A percentile compares a stretch with the other conserved stretches of the same genome.
These are phyloP conservation scores for Sardinella longiceps DNA, from an alignment of 2,797 vertebrate species.

Conservation along the genomic window DNA sequence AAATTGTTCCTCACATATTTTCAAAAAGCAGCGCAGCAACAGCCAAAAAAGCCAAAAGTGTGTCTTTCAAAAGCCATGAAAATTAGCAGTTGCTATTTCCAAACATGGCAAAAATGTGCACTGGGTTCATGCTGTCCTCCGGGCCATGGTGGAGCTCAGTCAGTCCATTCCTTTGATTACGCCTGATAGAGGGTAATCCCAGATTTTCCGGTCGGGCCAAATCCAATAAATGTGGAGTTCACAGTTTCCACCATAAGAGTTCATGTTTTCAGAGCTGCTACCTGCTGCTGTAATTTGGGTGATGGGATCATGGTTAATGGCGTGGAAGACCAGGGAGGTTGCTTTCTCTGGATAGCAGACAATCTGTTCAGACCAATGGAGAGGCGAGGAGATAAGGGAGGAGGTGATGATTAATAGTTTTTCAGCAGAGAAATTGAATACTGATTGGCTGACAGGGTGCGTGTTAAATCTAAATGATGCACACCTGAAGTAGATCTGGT, in stretches of 20 bases:
- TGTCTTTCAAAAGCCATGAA: background rate
- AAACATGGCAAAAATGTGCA: background rate
- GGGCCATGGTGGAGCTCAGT: background rate
- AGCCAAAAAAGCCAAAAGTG: no score
- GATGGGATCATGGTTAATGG: conserved; percentile 20
- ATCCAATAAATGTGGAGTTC: conserved; percentile 11
- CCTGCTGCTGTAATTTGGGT: background rate
- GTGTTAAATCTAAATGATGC: no score
- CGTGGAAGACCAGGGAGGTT: background rate
- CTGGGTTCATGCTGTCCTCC: background rate
- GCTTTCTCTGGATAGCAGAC: background rate
- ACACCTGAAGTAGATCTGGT: no score
- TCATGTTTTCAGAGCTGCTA: background rate
- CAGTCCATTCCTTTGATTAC: background rate
- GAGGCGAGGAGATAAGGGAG: background rate
- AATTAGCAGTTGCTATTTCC: background rate
- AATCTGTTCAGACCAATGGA: background rate
- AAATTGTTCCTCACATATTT: background rate
- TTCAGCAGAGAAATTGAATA: background rate
- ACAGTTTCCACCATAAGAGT: background rate
- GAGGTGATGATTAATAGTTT: background rate
- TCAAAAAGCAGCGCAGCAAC: no score
- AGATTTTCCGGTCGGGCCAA: background rate
- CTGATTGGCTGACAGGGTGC: no score
- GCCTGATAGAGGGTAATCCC: background rate